Evolutionary conservation across 2,113 vertebrate genomes (phyloP), one percentile per base, ranked within the genome.

Genomic region (Pandion haliaetus): DNA sequence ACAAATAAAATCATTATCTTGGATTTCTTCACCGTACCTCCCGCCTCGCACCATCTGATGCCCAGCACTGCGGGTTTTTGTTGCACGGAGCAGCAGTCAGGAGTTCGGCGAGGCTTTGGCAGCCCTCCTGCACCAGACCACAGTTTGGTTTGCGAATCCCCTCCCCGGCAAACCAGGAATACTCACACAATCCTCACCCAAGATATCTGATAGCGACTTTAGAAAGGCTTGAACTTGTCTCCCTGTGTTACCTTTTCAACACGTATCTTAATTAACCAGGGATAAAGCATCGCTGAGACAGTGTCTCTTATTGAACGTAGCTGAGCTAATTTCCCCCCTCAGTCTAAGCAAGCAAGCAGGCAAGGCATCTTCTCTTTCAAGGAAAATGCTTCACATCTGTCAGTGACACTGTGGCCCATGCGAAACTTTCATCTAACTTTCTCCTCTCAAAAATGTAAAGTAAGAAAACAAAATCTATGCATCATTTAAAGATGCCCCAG

Each of bases 401-500:
- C 67, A 49, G 38, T 66, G 58, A 72, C 52, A 8, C 50, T 28
- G 42, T 63, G 87, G 58, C 86, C 78, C 40, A n/a, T 40, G 18
- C 8, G 19, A 93, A 96, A 96, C 74, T 96, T 93, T 77, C 78
- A 63, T 97, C 78, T 90, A 82, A 97, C 92, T 93, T 96, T 95
- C 17, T 93, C 45, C 45, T 93, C 54, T 97, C 91, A 91, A 97
- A 97, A 97, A 97, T 69, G 74, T 96, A 92, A 95, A 96, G 89
- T 79, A 97, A 95, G 96, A 96, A 98, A 98, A 98, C 94, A 98
- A 98, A 97, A 97, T 93, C 85, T 95, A 97, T 98, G 96, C 98
- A 98, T 98, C 98, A 98, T 98, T 98, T 98, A 98, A 96, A 92
- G 92, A 82, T 97, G 98, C 97, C 97, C 94, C 96, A 96, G 97